Evolutionary conservation across 37 sponge, comb jelly and placozoan species (phyloP), one percentile per base, ranked within the genome.

Genomic region (Aphrocallistes beatrix): DNA sequence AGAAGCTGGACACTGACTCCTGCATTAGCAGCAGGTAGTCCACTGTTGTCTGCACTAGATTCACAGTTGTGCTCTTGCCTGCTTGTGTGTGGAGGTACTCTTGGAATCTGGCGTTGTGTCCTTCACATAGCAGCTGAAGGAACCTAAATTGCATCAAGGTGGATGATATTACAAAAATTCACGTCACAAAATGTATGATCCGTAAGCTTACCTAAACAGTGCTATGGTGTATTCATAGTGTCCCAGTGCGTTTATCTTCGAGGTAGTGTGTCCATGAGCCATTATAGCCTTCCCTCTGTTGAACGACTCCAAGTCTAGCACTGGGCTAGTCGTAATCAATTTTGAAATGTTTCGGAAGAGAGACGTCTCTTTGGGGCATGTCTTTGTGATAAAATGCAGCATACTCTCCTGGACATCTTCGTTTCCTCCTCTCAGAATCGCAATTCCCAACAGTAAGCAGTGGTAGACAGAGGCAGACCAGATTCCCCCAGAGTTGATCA

Each of bases 71-170:
- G 34, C 91, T 91, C 85, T 93, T 96, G 47, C 92, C 89, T 0
- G 88, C 90, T 51, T 96, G 96, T 37, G 96, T 96, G 0, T 94
- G 86, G 1, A 96, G 87, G 85, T 91, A 88, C 40, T 96, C 89
- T 81, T 96, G 96, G 85, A 96, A 96, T 39, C 75, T 60, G 34
- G 17, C 75, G 34, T 96, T 93, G 86, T 96, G 96, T 17, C 94
- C 96, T 51, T 96, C 96, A 83, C 96, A 96, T 19, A 96, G 88
- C 23, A 96, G 86, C 82, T 96, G 96, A 6, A 96, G 91, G 85
- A 96, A 96, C 38, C 94, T 84, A 90, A 81, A 3, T 37, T 1
- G 34, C 47, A 86, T n/a, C 86, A 83, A 0, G 82, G 88, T 1
- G 91, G 86, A n/a, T n/a, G n/a, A n/a, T n/a, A n/a, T n/a, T n/a